These are phyloP conservation scores for Amitus sp. DNA, from an alignment of 2,888 invertebrate species.

Conservation along the genomic window DNA sequence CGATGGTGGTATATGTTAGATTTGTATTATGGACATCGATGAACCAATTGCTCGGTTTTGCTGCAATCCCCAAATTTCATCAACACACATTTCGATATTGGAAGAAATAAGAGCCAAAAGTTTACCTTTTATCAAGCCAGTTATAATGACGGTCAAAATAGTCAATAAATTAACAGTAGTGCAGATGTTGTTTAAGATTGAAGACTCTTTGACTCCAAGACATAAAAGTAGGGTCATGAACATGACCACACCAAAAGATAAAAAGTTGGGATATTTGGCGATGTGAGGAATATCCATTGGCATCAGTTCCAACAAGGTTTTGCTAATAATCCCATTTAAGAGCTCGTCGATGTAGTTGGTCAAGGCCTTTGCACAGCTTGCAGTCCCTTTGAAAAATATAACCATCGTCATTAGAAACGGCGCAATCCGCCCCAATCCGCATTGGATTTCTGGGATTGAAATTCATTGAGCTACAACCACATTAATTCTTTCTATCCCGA, in stretches of 20 bases:
- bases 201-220: constrained; percentile 83
- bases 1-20: too few relatives aligned
- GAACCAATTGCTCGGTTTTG: constrained; percentile 83
- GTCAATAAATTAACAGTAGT: constrained; percentile 87
- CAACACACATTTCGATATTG: too few relatives aligned
- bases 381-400: too few relatives aligned
- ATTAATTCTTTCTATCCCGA: too few relatives aligned
- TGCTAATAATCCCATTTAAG: constrained; percentile 70
- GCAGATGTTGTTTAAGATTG: constrained; percentile 90
- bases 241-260: constrained; percentile 74
- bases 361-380: constrained; percentile 79
- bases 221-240: constrained; percentile 73
- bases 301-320: constrained; percentile 67
- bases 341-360: constrained; percentile 79
- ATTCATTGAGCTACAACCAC: too few relatives aligned
- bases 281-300: constrained; percentile 73
- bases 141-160: constrained; percentile 82
- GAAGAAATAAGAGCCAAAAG: too few relatives aligned
- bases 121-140: constrained; percentile 83
- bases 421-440: too few relatives aligned
- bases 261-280: constrained; percentile 77
- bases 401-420: too few relatives aligned
- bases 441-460: too few relatives aligned
- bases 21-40: too few relatives aligned
- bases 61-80: constrained; percentile 66